phyloP scores from a whole-genome alignment of 2,113 vertebrate genomes.

The Ursus arctos region DNA sequence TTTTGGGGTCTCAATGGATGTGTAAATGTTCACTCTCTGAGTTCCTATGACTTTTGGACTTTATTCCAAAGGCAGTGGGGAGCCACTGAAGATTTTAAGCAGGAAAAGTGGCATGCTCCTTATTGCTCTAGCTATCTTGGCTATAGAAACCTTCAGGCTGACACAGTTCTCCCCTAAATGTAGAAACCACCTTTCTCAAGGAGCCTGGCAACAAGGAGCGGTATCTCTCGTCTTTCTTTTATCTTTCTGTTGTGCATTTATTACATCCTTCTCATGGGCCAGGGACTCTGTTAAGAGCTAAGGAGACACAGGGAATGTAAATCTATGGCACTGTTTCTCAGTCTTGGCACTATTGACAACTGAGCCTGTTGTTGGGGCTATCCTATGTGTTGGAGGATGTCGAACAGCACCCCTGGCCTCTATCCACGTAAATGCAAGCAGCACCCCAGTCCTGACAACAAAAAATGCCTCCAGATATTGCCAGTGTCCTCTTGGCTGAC shows the following conservation, averaged over 20 bases:
- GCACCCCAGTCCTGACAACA: not conserved
- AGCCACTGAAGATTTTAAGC: not conserved
- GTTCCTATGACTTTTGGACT: not conserved
- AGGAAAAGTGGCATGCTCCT: not conserved
- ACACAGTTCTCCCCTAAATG: not conserved
- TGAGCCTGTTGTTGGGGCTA: not conserved
- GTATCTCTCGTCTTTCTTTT: not conserved
- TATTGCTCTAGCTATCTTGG: not conserved
- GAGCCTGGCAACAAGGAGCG: not conserved
- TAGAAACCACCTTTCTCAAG: not conserved
- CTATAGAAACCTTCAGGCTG: not conserved
- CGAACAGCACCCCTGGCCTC: not conserved
- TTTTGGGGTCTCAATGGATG: not conserved
- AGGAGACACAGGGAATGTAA: not conserved
- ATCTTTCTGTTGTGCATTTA: not conserved
- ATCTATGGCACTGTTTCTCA: not conserved
- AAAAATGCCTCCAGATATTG: not conserved
- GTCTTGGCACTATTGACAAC: not conserved
- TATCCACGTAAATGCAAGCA: not conserved
- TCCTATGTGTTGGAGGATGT: not conserved
- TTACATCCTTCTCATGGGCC: not conserved
- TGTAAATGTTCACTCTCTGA: not conserved
- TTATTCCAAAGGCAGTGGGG: not conserved
- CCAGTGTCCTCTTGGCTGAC: not conserved
- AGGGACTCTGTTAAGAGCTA: not conserved